Base-by-base conservation (phyloP, 1,140 invertebrate species). In the Arctopsyche grandis region DNA sequence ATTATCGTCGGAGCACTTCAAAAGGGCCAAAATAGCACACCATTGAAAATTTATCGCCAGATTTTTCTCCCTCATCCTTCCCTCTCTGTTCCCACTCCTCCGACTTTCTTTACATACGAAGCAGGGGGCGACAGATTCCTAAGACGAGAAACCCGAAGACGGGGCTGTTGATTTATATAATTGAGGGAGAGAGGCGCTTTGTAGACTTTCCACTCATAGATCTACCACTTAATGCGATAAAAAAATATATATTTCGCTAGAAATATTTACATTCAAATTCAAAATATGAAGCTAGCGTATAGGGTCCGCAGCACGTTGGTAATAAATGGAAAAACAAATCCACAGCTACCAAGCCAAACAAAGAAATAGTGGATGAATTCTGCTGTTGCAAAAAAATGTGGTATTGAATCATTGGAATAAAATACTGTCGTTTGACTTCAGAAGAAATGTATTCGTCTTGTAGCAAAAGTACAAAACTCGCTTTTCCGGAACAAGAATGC, bases 91-190 rank as follows among this genome's bases (percentile, higher is more conserved):
- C 16, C 16, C 58, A 4, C 58, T 22, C 58, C 4, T 21, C 21
- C 58, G 14, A 52, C 29, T 38, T 38, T 38, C 29, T 38, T 38
- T 38, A 7, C 1, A 7, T 38, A 38, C 29, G 1, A 38, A 7
- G 29, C 7, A 38, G 1, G 29, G 29, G 29, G 48, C 48, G 48
- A 52, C 48, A 19, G 12, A n/a, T 22, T 60, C 21, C 58, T 3
- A 19, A 60, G 58, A 19, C 16, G 58, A 24, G 0, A 38, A 7
- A 29, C 12, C 22, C 0, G 44, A 24, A 46, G 46, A 56, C 22
- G 46, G 44, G 44, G 19, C 24, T 22, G 71, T 56, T 22, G 19
- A 74, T 74, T 74, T 74, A 56, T 56, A 74, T 74, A 74, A 74
- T 74, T 74, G 71, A 14, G 16, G 5, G 46, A 19, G 70, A 48